phyloP scores from a whole-genome alignment of 2,888 invertebrate genomes.

The Latrodectus elegans region DNA sequence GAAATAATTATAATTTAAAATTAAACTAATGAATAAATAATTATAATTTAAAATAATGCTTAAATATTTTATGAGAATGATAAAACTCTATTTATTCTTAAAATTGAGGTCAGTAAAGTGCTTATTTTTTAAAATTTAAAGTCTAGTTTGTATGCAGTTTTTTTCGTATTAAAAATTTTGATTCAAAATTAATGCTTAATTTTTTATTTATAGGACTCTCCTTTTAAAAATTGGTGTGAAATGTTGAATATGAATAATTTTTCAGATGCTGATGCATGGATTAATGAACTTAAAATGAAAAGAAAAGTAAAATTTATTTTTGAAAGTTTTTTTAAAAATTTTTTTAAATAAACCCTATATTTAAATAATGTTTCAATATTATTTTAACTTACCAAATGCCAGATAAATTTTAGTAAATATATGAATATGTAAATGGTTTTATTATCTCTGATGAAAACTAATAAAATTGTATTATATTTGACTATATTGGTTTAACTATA shows the following conservation, averaged over 20 bases:
- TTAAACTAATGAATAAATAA: too few species aligned
- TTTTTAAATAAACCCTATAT: too few species aligned
- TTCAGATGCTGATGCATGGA: slow-evolving; percentile 77
- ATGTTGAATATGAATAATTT: slow-evolving; percentile 59
- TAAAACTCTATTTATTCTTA: background rate
- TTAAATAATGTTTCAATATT: too few species aligned
- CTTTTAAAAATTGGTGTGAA: slow-evolving; percentile 57
- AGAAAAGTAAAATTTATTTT: slow-evolving; percentile 77
- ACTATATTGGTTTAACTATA: too few species aligned
- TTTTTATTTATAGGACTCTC: slow-evolving; percentile 40
- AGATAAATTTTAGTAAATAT: too few species aligned
- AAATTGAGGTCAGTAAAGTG: slow-evolving; percentile 68
- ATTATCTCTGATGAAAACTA: too few species aligned
- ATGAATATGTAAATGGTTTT: too few species aligned
- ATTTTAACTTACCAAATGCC: too few species aligned
- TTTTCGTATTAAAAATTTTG: background rate
- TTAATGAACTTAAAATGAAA: slow-evolving; percentile 78
- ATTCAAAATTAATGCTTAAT: background rate
- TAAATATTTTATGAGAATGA: slow-evolving; percentile 1
- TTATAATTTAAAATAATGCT: too few species aligned
- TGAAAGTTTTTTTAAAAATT: too few species aligned
- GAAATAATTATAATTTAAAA: too few species aligned
- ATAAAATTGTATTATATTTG: too few species aligned
- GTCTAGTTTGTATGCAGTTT: background rate
- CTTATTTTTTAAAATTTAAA: slow-evolving; percentile 76